These are phyloP conservation scores for Anoplius nigerrimus DNA, from an alignment of 2,888 invertebrate genomes.

Conservation along the genomic window DNA sequence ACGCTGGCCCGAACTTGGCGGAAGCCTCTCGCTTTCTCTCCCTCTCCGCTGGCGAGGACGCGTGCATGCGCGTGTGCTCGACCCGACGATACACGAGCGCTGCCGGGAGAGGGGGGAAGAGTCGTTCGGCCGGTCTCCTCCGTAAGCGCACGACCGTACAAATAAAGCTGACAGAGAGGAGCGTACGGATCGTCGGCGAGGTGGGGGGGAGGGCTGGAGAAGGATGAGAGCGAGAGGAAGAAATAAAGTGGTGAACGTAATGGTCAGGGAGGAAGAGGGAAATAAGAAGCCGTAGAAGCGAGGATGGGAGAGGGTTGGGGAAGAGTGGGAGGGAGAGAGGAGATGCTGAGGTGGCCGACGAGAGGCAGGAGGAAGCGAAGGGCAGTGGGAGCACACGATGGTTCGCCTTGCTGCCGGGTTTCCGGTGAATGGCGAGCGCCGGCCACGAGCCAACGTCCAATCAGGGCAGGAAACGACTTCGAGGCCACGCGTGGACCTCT, in stretches of 20 bases:
- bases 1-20: constrained; percentile 24
- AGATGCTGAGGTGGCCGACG: constrained; percentile 21
- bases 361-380: constrained; percentile 22
- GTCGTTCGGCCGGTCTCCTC: constrained; percentile 13
- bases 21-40: neutral
- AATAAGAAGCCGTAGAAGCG: constrained; percentile 26
- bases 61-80: no score
- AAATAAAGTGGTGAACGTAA: constrained; percentile 18
- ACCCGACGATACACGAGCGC: neutral
- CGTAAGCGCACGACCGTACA: neutral
- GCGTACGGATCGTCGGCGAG: constrained; percentile 13
- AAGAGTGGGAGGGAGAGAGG: constrained; percentile 28
- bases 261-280: neutral
- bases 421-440: constrained; percentile 63
- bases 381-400: constrained; percentile 44
- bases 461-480: constrained; percentile 71
- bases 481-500: constrained; percentile 71
- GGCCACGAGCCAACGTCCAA: constrained; percentile 75
- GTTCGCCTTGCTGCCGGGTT: constrained; percentile 43
- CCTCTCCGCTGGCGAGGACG: no score
- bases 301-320: constrained; percentile 26
- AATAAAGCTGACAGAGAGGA: constrained; percentile 8
- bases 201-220: constrained; percentile 26
- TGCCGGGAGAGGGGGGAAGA: constrained; percentile 11
- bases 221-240: constrained; percentile 27